A percentile compares a stretch with the other conserved stretches of the same genome.
Conservation (phyloP, 2,888 invertebrate species). For the Meloe dianella region DNA sequence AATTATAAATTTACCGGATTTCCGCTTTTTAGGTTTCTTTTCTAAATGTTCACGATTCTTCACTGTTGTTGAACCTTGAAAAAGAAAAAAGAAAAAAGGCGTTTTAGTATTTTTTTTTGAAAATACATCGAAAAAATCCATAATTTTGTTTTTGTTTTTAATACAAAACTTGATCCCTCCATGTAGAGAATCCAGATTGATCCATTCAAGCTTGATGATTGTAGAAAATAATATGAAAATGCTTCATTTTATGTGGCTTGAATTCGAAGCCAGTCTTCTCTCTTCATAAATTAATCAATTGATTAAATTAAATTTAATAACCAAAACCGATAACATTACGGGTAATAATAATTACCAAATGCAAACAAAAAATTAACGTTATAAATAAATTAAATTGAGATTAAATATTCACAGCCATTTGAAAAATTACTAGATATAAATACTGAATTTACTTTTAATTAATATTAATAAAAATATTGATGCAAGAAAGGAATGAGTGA, state of each 20-base stretch:
- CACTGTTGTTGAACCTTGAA: conserved; percentile 23
- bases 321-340: conserved; percentile 10
- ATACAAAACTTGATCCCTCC: conserved; percentile 14
- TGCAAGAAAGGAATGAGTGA: neutral
- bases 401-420: conserved; percentile 24
- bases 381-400: conserved; percentile 9
- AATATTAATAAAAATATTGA: neutral
- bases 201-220: neutral
- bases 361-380: conserved; percentile 18
- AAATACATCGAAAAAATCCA: conserved; percentile 8
- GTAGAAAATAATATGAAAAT: neutral
- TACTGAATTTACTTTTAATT: conserved; percentile 21
- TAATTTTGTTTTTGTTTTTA: neutral
- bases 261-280: conserved; percentile 9
- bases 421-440: conserved; percentile 25
- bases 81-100: conserved; percentile 15
- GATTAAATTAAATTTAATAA: neutral
- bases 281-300: conserved; percentile 14
- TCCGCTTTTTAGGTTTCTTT: conserved; percentile 28
- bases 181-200: neutral
- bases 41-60: conserved; percentile 25
- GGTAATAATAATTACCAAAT: conserved; percentile 20
- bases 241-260: neutral
- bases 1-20: conserved; percentile 19
- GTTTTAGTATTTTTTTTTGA: neutral